A percentile compares a stretch with the other conserved stretches of the same genome.
Evolutionary conservation across 2,797 vertebrate species (phyloP).

Genomic region (Tarsius wallacei): DNA sequence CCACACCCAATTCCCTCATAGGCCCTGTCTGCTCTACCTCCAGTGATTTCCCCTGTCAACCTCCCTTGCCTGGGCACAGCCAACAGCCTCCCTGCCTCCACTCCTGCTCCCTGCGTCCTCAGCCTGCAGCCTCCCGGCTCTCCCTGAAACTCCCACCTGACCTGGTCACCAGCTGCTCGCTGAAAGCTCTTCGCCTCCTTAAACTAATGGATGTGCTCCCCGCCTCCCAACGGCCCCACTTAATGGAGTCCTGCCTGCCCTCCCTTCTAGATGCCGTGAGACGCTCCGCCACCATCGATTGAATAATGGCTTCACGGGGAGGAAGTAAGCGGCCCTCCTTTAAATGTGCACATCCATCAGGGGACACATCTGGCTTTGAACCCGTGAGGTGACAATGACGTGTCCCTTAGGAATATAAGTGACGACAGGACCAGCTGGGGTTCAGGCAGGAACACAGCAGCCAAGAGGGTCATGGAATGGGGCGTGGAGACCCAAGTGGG

Average conservation of each 20-base stretch:
- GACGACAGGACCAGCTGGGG: accelerated
- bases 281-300: accelerated
- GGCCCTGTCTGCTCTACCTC: background rate
- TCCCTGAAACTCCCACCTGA: accelerated
- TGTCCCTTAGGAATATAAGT: background rate
- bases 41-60: background rate
- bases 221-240: accelerated
- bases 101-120: background rate
- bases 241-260: background rate
- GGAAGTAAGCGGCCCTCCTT: accelerated
- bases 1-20: background rate
- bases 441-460: background rate
- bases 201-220: accelerated
- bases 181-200: accelerated
- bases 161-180: accelerated
- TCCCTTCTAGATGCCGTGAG: accelerated
- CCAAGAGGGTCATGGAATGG: accelerated
- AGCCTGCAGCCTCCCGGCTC: accelerated
- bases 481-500: no score
- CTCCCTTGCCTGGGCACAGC: background rate
- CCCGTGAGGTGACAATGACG: accelerated
- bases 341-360: accelerated
- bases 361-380: background rate
- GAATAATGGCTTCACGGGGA: background rate
- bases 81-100: background rate